Percentiles rank a stretch among this genome's conserved stretches.
Evolutionary conservation across 2,113 vertebrate genomes (phyloP).

Genomic region (Tauraco erythrolophus): DNA sequence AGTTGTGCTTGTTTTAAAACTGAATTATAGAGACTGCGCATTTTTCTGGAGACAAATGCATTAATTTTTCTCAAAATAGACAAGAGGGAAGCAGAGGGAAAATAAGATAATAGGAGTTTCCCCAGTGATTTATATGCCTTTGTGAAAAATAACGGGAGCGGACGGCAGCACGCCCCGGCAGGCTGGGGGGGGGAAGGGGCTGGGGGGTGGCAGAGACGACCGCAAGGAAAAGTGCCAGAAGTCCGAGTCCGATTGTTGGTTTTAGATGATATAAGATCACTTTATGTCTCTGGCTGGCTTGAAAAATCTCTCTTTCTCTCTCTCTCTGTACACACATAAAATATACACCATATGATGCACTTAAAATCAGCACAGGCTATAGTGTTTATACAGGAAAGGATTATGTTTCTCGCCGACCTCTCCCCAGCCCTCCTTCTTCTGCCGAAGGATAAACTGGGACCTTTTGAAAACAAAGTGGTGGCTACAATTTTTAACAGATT

Average conservation of each 20-base stretch:
- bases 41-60: constrained; percentile 76
- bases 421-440: constrained; percentile 33
- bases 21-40: constrained; percentile 77
- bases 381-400: constrained; percentile 59
- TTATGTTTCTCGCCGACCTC: constrained; percentile 30
- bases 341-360: constrained; percentile 34
- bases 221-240: constrained; percentile 57
- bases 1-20: constrained; percentile 76
- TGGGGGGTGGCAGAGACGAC: neutral
- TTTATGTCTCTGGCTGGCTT: constrained; percentile 65
- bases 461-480: constrained; percentile 6
- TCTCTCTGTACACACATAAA: constrained; percentile 9
- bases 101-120: constrained; percentile 82
- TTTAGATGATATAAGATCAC: constrained; percentile 71
- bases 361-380: neutral
- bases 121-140: constrained; percentile 79
- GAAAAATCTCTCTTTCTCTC: constrained; percentile 34
- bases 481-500: constrained; percentile 21
- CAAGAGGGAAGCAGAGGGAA: constrained; percentile 73
- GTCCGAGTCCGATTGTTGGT: constrained; percentile 64
- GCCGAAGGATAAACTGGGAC: constrained; percentile 57
- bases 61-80: constrained; percentile 79
- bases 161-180: neutral
- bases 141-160: constrained; percentile 70
- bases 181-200: neutral